Evolutionary conservation across 2,888 invertebrate genomes (phyloP), one percentile per base, ranked within the genome.

Genomic region (Scrobipalpa costella): DNA sequence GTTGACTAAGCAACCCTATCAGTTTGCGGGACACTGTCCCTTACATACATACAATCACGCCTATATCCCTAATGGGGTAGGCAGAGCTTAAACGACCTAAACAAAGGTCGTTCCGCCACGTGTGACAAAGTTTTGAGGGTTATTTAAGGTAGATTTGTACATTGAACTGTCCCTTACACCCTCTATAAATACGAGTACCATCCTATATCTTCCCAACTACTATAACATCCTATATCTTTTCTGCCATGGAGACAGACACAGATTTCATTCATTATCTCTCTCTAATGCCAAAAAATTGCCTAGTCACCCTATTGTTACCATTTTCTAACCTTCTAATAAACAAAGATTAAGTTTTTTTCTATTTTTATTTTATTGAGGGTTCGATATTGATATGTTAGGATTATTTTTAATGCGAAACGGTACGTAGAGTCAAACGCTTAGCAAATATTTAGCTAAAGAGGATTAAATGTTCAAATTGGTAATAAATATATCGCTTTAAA

Each of bases 311-410:
- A 73, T 78, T 79, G 77, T 80, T 69, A 63, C 61, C 44, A 69
- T 52, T 52, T 50, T n/a, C 27, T 21, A 68, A 69, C 70, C 65
- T 69, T 19, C 73, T 74, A 80, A 85, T 87, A 87, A 88, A 88
- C 86, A 87, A 86, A 81, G 86, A 85, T 88, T 86, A 62, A 63
- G 66, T 62, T 72, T 73, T 69, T 69, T 74, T 67, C 65, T 66
- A 63, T 66, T 68, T 72, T 74, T 67, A 73, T 58, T 59, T 60
- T 21, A 33, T 27, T 13, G 34, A 64, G 67, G 70, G 76, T 67
- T 66, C 70, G 78, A 74, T 83, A 82, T 84, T 83, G 76, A 82
- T 81, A 80, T 73, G 80, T 79, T 67, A 71, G 75, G 78, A 77
- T 80, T 79, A 73, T 63, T 66, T 62, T 64, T 78, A 78, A 79